Base-by-base conservation (phyloP, 2,113 vertebrate genomes). In the Pan paniscus region DNA sequence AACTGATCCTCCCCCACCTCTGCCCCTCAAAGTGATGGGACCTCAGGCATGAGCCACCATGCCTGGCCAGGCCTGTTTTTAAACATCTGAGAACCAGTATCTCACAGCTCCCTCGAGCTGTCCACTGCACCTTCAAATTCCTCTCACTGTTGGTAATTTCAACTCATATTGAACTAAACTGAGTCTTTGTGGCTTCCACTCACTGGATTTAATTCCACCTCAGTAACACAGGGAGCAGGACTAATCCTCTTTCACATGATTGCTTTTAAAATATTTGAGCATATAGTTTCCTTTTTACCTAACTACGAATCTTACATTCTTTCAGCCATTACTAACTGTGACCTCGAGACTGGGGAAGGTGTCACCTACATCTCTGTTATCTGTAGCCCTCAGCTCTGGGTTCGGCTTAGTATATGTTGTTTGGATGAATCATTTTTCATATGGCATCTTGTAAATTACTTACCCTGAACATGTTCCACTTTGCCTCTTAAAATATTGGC, bases 211-310 rank as follows among this genome's bases (percentile, higher is more conserved):
- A 76, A 90, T 81, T 82, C 59, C 25, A 48, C 25, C n/a, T 90
- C 68, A 82, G 59, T 59, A 89, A 80, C 46, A 80, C 35, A 96
- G 1, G 67, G 16, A 94, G 46, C 6, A 38, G 20, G 12, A 79
- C 43, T 64, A 48, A 61, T 20, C 13, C 35, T 87, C 67, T 59
- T 64, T 12, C 59, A 10, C 32, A 43, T 14, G 46, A 81, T 50
- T 32, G 17, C 18, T 46, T 95, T 91, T 35, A 10, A 96, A 93
- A 30, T 96, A 81, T 76, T 72, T 93, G 30, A 90, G 67, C 27
- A 35, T 32, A 55, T 43, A 23, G 20, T 67, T 78, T 85, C 81
- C 80, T 32, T 93, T 83, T 79, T 83, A 55, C 5, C 52, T 50
- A 83, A 38, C 25, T 67, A 68, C 27, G 12, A 59, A 50, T 68